A percentile compares a stretch with the other conserved stretches of the same genome.
These are phyloP conservation scores for Denticeps clupeoides DNA, from an alignment of 2,797 vertebrate genomes.

Conservation along the genomic window DNA sequence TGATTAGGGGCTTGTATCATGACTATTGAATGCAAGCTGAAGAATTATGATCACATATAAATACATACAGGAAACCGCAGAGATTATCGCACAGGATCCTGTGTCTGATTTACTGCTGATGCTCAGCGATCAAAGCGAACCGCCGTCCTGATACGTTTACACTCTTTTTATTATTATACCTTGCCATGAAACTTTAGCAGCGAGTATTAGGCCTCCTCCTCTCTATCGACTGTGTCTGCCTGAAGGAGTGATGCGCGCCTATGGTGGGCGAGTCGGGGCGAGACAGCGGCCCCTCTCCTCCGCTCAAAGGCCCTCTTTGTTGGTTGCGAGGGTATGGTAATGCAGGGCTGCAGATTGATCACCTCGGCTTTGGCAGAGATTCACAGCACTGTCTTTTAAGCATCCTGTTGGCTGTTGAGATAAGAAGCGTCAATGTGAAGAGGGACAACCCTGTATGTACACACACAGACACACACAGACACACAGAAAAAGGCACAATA, in stretches of 20 bases:
- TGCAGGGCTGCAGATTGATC: background rate
- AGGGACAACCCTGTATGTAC: background rate
- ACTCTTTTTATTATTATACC: background rate
- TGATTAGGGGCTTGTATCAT: slow-evolving; percentile 25
- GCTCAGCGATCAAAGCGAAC: background rate
- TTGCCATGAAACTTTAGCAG: background rate
- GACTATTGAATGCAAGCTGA: slow-evolving; percentile 22
- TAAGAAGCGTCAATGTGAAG: background rate
- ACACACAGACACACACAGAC: background rate
- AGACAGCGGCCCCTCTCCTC: background rate
- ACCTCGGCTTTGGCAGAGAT: background rate
- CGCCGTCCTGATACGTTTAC: background rate
- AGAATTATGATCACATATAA: background rate
- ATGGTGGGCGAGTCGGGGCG: too few relatives aligned
- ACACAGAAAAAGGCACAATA: too few relatives aligned
- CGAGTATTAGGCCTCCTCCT: background rate
- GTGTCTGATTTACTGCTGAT: slow-evolving; percentile 1
- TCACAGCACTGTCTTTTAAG: background rate
- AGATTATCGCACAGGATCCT: background rate
- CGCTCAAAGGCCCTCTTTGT: background rate
- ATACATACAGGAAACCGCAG: slow-evolving; percentile 19
- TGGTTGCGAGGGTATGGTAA: background rate
- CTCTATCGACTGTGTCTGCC: background rate
- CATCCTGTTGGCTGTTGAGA: background rate
- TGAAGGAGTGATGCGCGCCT: background rate